Evolutionary conservation across 2,113 vertebrate genomes (phyloP).

Genomic region (Geococcyx californianus): DNA sequence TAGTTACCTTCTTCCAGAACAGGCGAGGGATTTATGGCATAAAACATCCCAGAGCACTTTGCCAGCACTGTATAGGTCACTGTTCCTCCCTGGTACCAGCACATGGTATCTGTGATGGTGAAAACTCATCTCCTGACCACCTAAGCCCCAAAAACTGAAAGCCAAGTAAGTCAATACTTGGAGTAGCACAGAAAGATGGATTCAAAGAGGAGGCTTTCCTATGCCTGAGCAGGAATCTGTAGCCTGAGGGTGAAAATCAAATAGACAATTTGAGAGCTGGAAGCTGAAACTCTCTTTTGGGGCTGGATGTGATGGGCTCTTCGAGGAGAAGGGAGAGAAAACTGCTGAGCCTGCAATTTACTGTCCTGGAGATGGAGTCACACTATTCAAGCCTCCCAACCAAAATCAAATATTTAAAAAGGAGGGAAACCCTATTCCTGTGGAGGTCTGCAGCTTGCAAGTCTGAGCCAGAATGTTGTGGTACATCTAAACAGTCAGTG

Average conservation of each 20-base stretch:
- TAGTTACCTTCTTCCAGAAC: background rate
- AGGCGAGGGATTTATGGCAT: fast-evolving
- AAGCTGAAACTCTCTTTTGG: background rate
- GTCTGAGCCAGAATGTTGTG: background rate
- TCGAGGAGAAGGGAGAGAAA: background rate
- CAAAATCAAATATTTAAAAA: constrained; percentile 19
- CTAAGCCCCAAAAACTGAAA: background rate
- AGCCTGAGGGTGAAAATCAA: background rate
- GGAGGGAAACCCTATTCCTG: background rate
- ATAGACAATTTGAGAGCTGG: background rate
- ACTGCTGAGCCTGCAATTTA: background rate
- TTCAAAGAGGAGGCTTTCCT: background rate
- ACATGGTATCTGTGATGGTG: background rate
- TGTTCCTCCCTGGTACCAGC: background rate
- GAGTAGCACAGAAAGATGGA: background rate
- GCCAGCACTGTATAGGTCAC: background rate
- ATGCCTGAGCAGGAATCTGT: background rate
- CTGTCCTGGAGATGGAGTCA: background rate
- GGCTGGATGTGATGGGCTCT: background rate
- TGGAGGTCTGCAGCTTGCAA: background rate
- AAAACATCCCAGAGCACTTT: background rate
- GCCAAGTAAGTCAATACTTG: background rate
- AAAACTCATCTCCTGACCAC: background rate
- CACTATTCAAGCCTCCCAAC: background rate
- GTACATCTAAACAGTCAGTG: background rate